Conservation (phyloP, 2,888 invertebrate species). For the Halictus ligatus region DNA sequence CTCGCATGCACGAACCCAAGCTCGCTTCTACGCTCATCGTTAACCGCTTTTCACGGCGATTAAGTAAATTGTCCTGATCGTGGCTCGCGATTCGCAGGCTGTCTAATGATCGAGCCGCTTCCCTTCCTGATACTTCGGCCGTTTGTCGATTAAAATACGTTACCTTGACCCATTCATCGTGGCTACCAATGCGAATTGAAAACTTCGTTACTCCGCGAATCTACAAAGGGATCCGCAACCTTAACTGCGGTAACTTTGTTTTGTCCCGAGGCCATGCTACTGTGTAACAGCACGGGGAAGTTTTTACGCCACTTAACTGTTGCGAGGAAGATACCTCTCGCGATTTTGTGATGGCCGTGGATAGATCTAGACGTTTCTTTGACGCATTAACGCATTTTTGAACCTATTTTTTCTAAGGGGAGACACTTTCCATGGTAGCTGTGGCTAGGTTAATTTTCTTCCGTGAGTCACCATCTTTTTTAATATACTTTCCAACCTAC, state of each 20-base stretch:
- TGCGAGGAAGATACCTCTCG: not conserved
- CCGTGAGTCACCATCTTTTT: too few relatives aligned
- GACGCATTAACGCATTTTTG: not conserved
- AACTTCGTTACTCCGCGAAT: not conserved
- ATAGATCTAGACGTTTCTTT: not conserved
- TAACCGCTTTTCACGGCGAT: slow-evolving; percentile 52
- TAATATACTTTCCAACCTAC: too few relatives aligned
- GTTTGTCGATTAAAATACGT: not conserved
- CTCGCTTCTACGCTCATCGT: slow-evolving; percentile 22
- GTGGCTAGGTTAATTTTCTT: too few relatives aligned
- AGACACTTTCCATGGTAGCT: too few relatives aligned
- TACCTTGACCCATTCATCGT: not conserved
- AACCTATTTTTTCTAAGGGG: too few relatives aligned
- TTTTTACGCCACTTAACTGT: not conserved
- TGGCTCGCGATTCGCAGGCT: not conserved
- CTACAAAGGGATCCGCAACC: not conserved
- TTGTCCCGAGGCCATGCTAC: not conserved
- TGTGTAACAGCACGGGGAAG: not conserved
- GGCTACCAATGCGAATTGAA: not conserved
- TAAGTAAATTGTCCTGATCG: slow-evolving; percentile 41
- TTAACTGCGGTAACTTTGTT: not conserved
- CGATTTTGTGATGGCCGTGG: not conserved
- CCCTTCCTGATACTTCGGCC: not conserved
- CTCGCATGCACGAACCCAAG: not conserved
- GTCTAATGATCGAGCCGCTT: slow-evolving; percentile 21